Conservation (phyloP, 2,113 vertebrate species). For the Lepisosteus osseus region DNA sequence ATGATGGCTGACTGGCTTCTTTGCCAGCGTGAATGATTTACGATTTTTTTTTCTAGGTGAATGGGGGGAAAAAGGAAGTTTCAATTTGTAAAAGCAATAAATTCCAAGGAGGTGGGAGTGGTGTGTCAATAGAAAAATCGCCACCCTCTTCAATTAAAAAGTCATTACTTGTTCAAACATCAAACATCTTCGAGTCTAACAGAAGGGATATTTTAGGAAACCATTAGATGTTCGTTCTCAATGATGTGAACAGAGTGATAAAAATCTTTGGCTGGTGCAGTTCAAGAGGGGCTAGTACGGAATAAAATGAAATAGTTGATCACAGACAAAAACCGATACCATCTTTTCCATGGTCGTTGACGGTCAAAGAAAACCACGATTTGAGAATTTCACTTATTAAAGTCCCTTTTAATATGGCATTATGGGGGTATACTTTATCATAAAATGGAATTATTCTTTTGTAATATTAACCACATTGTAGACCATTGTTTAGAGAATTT, state of each 20-base stretch:
- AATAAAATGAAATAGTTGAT: neutral
- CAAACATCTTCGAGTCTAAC: conserved; percentile 39
- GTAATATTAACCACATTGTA: too few relatives aligned
- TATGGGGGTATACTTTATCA: neutral
- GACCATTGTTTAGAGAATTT: neutral
- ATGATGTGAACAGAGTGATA: conserved; percentile 14
- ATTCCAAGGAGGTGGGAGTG: conserved; percentile 31
- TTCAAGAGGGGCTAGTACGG: neutral
- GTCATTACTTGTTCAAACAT: conserved; percentile 32
- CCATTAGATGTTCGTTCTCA: conserved; percentile 34
- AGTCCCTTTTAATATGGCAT: too few relatives aligned
- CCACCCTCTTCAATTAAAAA: conserved; percentile 46
- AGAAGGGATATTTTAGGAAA: conserved; percentile 29
- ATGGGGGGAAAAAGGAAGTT: conserved; percentile 42
- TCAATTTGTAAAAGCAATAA: conserved; percentile 58
- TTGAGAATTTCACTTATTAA: too few relatives aligned
- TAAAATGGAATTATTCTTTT: too few relatives aligned
- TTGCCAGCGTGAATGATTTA: conserved; percentile 34
- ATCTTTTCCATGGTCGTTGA: too few relatives aligned
- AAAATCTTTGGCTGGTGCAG: neutral
- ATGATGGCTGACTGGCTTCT: neutral
- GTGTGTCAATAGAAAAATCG: conserved; percentile 10
- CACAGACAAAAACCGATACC: too few relatives aligned
- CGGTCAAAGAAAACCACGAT: too few relatives aligned
- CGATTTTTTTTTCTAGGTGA: conserved; percentile 21